Evolutionary conservation across 2,797 vertebrate species (phyloP), one percentile per base, ranked within the genome.

Genomic region (Manis javanica): DNA sequence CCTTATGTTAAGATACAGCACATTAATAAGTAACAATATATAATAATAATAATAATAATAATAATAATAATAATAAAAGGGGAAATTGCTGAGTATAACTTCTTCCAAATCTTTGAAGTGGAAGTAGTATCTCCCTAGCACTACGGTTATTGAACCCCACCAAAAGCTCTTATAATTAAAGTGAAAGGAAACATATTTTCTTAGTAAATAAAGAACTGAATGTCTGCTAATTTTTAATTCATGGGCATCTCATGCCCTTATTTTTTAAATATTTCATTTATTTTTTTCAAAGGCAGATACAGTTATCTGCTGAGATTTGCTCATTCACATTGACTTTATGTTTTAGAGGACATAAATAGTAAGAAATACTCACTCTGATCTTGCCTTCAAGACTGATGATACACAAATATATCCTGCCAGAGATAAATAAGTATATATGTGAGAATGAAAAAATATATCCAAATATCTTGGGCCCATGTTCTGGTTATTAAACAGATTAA

Each of bases 371-470:
- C 95, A 99, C 99, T 98, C 96, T 87, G 97, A 91, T 95, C 96
- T 83, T 98, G 94, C 98, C 71, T 81, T 98, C 96, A 98, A 90
- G 97, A 98, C 90, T 95, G 98, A 98, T 92, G 97, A 96, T 95
- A 97, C 98, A 96, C 98, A 98, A 34, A 98, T 96, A 97, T 97
- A 98, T 66, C 98, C 98, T 99, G 98, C 95, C 93, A 96, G 90
- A 98, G 29, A 90, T 93, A 92, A 97, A 97, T 71, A 34, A 46
- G 12, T 89, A 91, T 23, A 18, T 37, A 71, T 8, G 24, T 90
- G 84, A 96, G 31, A 92, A 64, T n/a, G 4, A 19, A 71, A 39
- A 57, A 72, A 18, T 55, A 19, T 61, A 72, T 11, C n/a, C 13
- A 69, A 61, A 78, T 55, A 89, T 19, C 18, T 83, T 79, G n/a